phyloP scores from a whole-genome alignment of 2,888 invertebrate genomes.

The Lycophotia porphyrea region DNA sequence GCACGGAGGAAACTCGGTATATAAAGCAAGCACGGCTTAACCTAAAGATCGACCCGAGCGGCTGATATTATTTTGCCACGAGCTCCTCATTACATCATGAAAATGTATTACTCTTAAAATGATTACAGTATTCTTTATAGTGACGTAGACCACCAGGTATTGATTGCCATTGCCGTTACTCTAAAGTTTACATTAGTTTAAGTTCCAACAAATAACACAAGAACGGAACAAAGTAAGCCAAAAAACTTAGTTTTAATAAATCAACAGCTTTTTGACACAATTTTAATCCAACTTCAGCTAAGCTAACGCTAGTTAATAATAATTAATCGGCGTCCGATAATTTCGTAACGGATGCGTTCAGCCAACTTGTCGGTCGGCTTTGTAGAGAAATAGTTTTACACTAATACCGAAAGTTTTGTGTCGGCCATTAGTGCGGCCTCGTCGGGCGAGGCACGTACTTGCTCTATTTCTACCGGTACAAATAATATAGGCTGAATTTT shows the following conservation, averaged over 20 bases:
- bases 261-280: not conserved
- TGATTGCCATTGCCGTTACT: not conserved
- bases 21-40: no score
- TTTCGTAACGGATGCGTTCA: constrained; percentile 68
- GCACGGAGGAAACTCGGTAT: no score
- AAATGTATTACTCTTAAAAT: not conserved
- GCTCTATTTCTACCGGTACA: constrained; percentile 14
- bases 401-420: constrained; percentile 71
- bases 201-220: not conserved
- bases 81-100: no score
- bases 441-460: constrained; percentile 42
- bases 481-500: not conserved
- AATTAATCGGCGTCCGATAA: constrained; percentile 66
- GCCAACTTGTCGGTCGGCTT: constrained; percentile 63
- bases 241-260: not conserved
- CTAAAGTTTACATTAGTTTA: not conserved
- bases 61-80: no score
- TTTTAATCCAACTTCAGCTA: constrained; percentile 20
- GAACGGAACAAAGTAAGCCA: not conserved
- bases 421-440: constrained; percentile 63
- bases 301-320: constrained; percentile 39
- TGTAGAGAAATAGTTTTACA: constrained; percentile 67
- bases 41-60: no score
- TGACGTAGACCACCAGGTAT: not conserved
- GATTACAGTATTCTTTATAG: not conserved